These are phyloP conservation scores for Octopus sinensis DNA, from an alignment of 1,140 invertebrate genomes.

Conservation along the genomic window DNA sequence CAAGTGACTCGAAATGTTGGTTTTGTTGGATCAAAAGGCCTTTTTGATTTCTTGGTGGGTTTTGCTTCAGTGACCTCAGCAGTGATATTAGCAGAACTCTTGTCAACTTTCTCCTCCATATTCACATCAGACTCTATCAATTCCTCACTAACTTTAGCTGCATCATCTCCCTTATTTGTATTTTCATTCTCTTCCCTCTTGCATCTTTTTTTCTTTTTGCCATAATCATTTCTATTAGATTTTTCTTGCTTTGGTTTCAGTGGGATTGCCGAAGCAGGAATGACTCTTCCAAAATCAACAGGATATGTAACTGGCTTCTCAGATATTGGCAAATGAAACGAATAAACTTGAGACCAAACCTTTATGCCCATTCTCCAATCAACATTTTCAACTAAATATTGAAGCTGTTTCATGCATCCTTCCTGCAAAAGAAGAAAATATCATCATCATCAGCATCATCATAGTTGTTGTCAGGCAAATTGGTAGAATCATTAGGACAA, in stretches of 20 bases:
- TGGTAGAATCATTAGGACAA: too few relatives aligned
- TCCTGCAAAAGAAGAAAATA: constrained; percentile 39
- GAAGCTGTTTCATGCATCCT: constrained; percentile 53
- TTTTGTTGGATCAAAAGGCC: constrained; percentile 35
- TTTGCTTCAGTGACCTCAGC: constrained; percentile 24
- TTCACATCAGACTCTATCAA: neutral
- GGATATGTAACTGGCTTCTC: constrained; percentile 33
- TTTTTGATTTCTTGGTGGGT: constrained; percentile 25
- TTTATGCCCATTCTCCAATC: constrained; percentile 58
- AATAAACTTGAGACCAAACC: constrained; percentile 57
- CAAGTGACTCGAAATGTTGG: constrained; percentile 64
- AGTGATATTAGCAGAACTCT: neutral
- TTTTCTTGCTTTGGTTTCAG: constrained; percentile 25
- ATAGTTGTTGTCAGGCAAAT: too few relatives aligned
- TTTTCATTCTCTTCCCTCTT: constrained; percentile 34
- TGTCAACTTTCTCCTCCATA: neutral
- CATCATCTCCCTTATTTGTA: constrained; percentile 24
- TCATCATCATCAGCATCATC: too few relatives aligned
- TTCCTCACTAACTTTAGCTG: constrained; percentile 7
- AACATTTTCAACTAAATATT: constrained; percentile 50
- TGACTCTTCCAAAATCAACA: constrained; percentile 36
- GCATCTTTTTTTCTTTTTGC: constrained; percentile 10
- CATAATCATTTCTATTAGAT: constrained; percentile 10
- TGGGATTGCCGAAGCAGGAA: constrained; percentile 22
- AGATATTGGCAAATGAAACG: constrained; percentile 50